phyloP scores from a whole-genome alignment of 1,140 invertebrate genomes.

The Bombus turneri region DNA sequence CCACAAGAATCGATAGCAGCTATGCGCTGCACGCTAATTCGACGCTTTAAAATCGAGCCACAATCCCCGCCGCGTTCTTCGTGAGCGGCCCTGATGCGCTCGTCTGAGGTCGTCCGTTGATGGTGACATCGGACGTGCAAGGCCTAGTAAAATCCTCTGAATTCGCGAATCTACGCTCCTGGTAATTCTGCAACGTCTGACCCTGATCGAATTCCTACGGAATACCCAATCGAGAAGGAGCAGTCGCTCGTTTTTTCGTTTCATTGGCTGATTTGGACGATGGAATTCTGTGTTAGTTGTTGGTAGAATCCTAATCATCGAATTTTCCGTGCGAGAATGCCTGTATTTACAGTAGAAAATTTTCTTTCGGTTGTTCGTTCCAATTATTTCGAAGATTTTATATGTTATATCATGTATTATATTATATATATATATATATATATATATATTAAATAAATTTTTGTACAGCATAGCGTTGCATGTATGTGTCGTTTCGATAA shows the following conservation, averaged over 20 bases:
- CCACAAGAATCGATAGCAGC: slow-evolving; percentile 61
- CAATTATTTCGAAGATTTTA: too few species aligned
- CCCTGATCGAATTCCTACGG: slow-evolving; percentile 50
- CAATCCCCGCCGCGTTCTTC: slow-evolving; percentile 59
- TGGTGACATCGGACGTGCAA: slow-evolving; percentile 75
- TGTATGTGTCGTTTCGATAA: too few species aligned
- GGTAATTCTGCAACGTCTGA: slow-evolving; percentile 43
- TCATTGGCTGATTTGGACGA: not conserved
- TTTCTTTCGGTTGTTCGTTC: too few species aligned
- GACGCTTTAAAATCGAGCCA: slow-evolving; percentile 74
- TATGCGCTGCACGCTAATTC: slow-evolving; percentile 63
- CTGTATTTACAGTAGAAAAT: too few species aligned
- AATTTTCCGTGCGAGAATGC: too few species aligned
- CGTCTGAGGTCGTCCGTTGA: slow-evolving; percentile 69
- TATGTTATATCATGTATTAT: rapidly evolving
- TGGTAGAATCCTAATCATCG: not conserved
- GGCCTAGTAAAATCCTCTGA: slow-evolving; percentile 65
- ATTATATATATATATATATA: too few species aligned
- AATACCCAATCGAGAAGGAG: slow-evolving; percentile 27
- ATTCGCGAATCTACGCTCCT: slow-evolving; percentile 53
- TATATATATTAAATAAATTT: too few species aligned
- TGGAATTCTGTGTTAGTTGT: not conserved
- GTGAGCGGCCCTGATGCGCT: slow-evolving; percentile 70
- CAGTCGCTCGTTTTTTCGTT: not conserved
- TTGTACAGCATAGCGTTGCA: too few species aligned